These are phyloP conservation scores for Numenius phaeopus DNA, from an alignment of 2,797 vertebrate species.

Conservation along the genomic window DNA sequence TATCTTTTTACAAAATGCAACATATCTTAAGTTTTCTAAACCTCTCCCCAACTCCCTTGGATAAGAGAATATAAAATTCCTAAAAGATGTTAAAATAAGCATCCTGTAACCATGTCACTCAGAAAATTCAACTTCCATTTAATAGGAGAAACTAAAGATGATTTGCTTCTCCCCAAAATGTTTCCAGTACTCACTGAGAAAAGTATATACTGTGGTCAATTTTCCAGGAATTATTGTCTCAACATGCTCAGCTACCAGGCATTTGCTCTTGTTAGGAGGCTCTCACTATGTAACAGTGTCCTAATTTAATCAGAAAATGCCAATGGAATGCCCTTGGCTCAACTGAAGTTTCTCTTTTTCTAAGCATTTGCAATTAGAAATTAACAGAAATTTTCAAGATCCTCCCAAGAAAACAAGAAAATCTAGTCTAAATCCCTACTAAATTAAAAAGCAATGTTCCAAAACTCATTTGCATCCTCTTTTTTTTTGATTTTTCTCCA, in stretches of 20 bases:
- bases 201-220: not conserved
- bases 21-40: not conserved
- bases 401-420: not conserved
- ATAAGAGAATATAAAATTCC: not conserved
- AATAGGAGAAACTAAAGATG: not conserved
- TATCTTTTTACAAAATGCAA: not conserved
- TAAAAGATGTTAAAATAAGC: not conserved
- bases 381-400: not conserved
- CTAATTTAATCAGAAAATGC: not conserved
- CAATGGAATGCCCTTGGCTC: not conserved
- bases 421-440: not conserved
- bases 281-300: no score
- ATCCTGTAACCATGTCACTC: not conserved
- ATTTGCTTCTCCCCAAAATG: not conserved
- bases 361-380: not conserved
- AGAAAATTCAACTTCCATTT: not conserved
- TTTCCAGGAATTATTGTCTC: not conserved
- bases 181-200: not conserved
- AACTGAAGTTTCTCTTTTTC: not conserved
- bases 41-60: not conserved
- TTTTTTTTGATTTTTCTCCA: not conserved
- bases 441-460: not conserved
- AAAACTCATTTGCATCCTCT: not conserved
- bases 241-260: not conserved
- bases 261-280: not conserved